Evolutionary conservation across 2,888 invertebrate species (phyloP), one percentile per base, ranked within the genome.

Genomic region (Danaus chrysippus): DNA sequence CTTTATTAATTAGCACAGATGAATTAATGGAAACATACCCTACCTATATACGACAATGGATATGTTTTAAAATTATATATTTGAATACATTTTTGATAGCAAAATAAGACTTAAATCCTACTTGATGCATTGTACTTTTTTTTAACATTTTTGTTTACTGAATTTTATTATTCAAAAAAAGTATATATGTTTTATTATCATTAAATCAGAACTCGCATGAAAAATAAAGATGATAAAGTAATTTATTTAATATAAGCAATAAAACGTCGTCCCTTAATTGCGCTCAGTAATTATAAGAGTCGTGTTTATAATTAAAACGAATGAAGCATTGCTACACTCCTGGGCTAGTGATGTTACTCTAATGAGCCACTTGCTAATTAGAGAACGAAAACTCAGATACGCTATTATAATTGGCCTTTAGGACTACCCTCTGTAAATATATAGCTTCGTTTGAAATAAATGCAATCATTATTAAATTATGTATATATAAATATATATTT

Each of bases 311-410:
- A 89, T 89, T 89, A 89, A 86, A 87, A 83, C 86, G 86, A 89
- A 89, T 87, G 87, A 86, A 81, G 84, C 87, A 86, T 83, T 74
- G 77, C 75, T 79, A 70, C 72, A 68, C 73, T 69, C 68, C 77
- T 78, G 76, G 81, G 79, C 79, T 85, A 84, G 83, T 82, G 83
- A 84, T 85, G 86, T 85, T 80, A 81, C 83, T 83, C 84, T 88
- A 90, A 90, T 88, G 89, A 89, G 87, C 78, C 81, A 81, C 82
- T 87, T 76, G 86, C 87, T 89, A 90, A 89, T 89, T 90, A 88
- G 87, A 78, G 87, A 83, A 88, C 86, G 87, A 88, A 89, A 87
- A 88, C 84, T 82, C 81, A 81, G 85, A 83, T 89, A 85, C 84
- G 76, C 79, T 83, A 85, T 86, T 87, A 86, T 90, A 90, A 90